phyloP scores from a whole-genome alignment of 2,113 vertebrate species.

The Mustela nigripes region DNA sequence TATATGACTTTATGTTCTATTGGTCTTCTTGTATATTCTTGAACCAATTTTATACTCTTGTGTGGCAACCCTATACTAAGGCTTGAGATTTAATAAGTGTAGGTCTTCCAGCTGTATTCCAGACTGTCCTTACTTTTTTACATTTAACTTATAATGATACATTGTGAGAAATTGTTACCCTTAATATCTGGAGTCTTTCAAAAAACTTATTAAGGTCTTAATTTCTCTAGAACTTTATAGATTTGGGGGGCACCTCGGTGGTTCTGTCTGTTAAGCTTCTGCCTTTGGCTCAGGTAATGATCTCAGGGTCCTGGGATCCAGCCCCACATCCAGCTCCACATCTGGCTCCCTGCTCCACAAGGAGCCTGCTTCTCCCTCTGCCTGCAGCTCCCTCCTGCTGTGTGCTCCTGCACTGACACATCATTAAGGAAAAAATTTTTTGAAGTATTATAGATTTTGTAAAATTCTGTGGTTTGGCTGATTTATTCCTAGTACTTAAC shows the following conservation, averaged over 20 bases:
- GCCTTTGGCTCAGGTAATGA: neutral
- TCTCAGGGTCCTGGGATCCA: too few species aligned
- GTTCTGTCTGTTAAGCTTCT: too few species aligned
- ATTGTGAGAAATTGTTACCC: neutral
- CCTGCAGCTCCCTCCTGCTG: too few species aligned
- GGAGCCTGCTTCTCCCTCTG: too few species aligned
- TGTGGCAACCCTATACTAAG: neutral
- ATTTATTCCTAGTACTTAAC: neutral
- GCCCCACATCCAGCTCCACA: too few species aligned
- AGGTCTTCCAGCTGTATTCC: neutral
- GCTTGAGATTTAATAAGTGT: neutral
- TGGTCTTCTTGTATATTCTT: neutral
- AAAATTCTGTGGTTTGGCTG: neutral
- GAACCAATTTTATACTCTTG: neutral
- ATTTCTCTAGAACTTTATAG: neutral
- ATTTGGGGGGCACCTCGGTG: neutral
- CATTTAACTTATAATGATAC: conserved; percentile 25
- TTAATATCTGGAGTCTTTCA: neutral
- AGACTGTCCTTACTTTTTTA: neutral
- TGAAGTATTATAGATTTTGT: neutral
- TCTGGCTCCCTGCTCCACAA: too few species aligned
- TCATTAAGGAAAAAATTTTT: too few species aligned
- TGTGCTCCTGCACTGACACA: too few species aligned
- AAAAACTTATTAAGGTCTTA: neutral
- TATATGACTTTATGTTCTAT: neutral